Base-by-base conservation (phyloP, 2,797 vertebrate species). In the Lepilemur ruficaudatus region DNA sequence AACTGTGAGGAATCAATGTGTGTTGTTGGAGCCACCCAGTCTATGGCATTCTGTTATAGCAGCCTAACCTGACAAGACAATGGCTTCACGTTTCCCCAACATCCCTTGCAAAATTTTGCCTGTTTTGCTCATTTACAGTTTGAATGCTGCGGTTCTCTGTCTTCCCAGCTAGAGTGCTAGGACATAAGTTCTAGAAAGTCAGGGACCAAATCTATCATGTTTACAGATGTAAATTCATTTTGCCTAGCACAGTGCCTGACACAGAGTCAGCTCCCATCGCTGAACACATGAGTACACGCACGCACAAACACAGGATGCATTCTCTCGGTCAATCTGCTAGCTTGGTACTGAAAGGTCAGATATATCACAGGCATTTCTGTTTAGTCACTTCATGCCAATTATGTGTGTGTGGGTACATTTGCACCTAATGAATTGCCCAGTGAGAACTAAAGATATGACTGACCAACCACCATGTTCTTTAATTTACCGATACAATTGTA, bases 221-320 rank as follows among this genome's bases (percentile, higher is more conserved):
- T 79, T 48, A 32, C 38, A 52, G n/a, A 0, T 61, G 13, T 57
- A 75, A 69, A 32, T 46, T 18, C 52, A 73, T 63, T 79, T 63
- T 79, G 28, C 14, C 32, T 32, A 25, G 9, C 5, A 3, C 1
- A 30, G 35, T 0, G 13, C 50, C 41, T 73, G 50, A 46, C n/a
- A 23, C 35, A 35, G 50, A 52, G 35, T 48, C 35, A 59, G 38
- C 35, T 22, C 30, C 32, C 9, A 0, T 8, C 22, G 14, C 17
- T 41, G 50, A n/a, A 32, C 35, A 43, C 38, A 6, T 25, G 73
- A 50, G 18, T 20, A 2, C 17, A 1, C 10, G 1, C 8, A 1
- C 3, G 1, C 4, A 22, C 32, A 20, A 15, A 20, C 0, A 13
- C 14, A 15, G 0, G 30, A 43, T 3, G 10, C 9, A 5, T 25